Base-by-base conservation (phyloP, 2,113 vertebrate species). In the Rhadina sibilatrix region DNA sequence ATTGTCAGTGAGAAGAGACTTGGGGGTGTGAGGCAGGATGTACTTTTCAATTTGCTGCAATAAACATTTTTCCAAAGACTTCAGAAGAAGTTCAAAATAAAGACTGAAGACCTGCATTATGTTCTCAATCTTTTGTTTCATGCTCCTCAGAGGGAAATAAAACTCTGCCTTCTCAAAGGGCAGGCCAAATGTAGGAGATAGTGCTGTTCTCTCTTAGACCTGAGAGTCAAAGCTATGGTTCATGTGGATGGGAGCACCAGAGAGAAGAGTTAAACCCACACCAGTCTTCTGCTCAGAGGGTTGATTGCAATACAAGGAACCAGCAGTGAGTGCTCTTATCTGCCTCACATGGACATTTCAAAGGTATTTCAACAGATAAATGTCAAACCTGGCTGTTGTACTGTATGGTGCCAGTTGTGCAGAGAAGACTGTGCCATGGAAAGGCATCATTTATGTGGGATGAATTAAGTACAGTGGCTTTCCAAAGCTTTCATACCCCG, bases 321-420 rank as follows among this genome's bases (percentile, higher is more conserved):
- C 47, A 71, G 33, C 31, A 87, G 42, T 10, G 4, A 87, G 42
- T 10, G 4, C 65, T 75, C 17, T 84, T 23, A 6, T 64, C 30
- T 95, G 56, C 37, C 64, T 89, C 35, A 37, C 13, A 27, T 0
- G 12, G 38, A 16, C 49, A 15, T 64, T 74, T 90, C 25, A 84
- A 14, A 37, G n/a, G 15, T 12, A 19, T 71, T 78, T 87, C 49
- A 64, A 14, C 31, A 76, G 25, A 40, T 20, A 46, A 52, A 64
- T 76, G 33, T 56, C 65, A 79, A 40, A 68, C 12, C 37, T 53
- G 25, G 6, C 35, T 61, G 5, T 42, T 35, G 42, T 35, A 25
- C 28, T 44, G 9, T 15, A 3, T 28, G 46, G 25, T 46, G n/a
- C 12, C n/a, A 53, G n/a, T 50, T 0, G 1, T 28, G 18, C 1